Evolutionary conservation across 2,113 vertebrate genomes (phyloP).

Genomic region (Tiliqua scincoides): DNA sequence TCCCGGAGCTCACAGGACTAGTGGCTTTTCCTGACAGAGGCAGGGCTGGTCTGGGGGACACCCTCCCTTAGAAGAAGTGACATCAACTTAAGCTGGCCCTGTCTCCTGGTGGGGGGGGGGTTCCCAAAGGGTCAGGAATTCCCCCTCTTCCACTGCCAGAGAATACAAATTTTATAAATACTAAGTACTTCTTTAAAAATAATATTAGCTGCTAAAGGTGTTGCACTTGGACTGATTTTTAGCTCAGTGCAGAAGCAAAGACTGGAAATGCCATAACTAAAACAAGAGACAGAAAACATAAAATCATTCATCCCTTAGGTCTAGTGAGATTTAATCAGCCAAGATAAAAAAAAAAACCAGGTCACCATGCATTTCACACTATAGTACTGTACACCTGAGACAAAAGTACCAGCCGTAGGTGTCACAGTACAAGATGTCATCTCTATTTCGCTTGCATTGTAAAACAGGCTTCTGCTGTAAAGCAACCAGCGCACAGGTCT

Average conservation of each 20-base stretch:
- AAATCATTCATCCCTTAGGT: slow-evolving; percentile 16
- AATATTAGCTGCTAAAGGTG: not conserved
- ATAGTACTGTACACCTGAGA: not conserved
- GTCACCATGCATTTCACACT: fast-evolving
- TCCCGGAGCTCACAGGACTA: too few relatives aligned
- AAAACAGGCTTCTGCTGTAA: not conserved
- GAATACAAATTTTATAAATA: not conserved
- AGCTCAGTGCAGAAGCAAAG: not conserved
- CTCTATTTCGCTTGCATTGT: not conserved
- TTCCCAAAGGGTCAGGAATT: too few relatives aligned
- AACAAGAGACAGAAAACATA: not conserved
- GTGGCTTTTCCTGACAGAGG: too few relatives aligned
- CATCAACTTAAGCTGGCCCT: too few relatives aligned
- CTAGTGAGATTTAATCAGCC: not conserved
- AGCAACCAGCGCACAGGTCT: not conserved
- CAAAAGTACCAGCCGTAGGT: fast-evolving
- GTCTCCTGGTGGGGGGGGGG: too few relatives aligned
- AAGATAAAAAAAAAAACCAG: not conserved
- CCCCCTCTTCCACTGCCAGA: too few relatives aligned
- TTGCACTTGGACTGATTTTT: not conserved
- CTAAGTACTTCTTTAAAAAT: not conserved
- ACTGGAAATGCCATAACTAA: not conserved
- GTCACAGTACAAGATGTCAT: not conserved
- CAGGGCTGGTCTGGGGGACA: too few relatives aligned
- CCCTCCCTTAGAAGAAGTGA: too few relatives aligned